A percentile compares a stretch with the other conserved stretches of the same genome.
Evolutionary conservation across 37 sponge, comb jelly and placozoan genomes (phyloP).

Genomic region (Ephydatia muelleri): DNA sequence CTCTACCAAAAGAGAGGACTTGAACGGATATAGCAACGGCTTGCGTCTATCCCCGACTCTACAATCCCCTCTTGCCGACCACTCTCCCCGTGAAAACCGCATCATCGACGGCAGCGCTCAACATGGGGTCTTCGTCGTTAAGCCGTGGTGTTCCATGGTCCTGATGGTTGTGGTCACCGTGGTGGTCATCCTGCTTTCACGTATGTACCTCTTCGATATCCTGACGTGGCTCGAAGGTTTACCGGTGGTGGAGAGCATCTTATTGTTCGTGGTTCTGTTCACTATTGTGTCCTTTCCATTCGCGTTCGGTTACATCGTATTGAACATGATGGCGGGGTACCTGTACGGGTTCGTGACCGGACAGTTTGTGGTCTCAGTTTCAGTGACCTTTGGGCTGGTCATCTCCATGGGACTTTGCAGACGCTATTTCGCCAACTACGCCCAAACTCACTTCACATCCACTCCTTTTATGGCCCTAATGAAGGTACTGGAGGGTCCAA

Average conservation of each 20-base stretch:
- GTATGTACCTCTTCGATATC: constrained; percentile 60
- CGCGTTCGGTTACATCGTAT: constrained; percentile 88
- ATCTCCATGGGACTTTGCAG: constrained; percentile 78
- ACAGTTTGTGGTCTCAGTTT: constrained; percentile 72
- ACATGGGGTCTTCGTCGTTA: not conserved
- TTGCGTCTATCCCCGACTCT: not conserved
- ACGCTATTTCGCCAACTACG: constrained; percentile 59
- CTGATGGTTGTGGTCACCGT: constrained; percentile 36
- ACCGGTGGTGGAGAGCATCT: constrained; percentile 54
- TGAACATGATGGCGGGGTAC: constrained; percentile 92
- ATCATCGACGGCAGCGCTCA: not conserved
- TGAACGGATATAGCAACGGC: not conserved
- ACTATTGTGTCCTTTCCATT: constrained; percentile 90
- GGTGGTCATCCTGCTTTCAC: constrained; percentile 57
- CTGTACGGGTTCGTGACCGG: constrained; percentile 89
- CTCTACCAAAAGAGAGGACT: not conserved
- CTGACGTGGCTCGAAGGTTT: constrained; percentile 78
- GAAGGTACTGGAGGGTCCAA: constrained; percentile 79
- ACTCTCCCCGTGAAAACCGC: not conserved
- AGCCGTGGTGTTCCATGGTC: not conserved
- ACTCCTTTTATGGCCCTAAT: constrained; percentile 49
- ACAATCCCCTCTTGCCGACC: not conserved
- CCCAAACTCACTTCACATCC: constrained; percentile 29
- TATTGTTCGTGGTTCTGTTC: constrained; percentile 87
- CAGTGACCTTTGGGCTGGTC: constrained; percentile 72